phyloP scores from a whole-genome alignment of 2,797 vertebrate genomes.

The Pagetopsis macropterus region DNA sequence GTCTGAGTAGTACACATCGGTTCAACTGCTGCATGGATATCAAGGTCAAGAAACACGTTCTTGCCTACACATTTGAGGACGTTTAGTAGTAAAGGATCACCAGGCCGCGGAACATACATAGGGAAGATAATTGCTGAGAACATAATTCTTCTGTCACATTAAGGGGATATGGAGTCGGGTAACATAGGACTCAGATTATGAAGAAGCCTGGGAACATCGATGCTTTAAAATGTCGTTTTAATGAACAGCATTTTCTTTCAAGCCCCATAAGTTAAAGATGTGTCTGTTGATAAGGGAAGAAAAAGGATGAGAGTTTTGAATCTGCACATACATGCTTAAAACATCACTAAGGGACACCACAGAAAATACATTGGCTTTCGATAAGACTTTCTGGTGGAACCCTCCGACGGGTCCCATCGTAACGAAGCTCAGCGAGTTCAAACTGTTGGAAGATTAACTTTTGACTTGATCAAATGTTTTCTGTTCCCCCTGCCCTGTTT shows the following conservation, averaged over 20 bases:
- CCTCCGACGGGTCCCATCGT: conserved; percentile 6
- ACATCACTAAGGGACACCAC: neutral
- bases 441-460: conserved; percentile 66
- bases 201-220: too few relatives aligned
- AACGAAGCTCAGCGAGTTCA: conserved; percentile 49
- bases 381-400: neutral
- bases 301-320: conserved; percentile 12
- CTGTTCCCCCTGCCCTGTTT: conserved; percentile 55
- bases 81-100: too few relatives aligned
- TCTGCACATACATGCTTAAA: conserved; percentile 7
- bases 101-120: too few relatives aligned
- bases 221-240: neutral
- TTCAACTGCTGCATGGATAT: too few relatives aligned
- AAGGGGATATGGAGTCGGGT: too few relatives aligned
- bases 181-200: too few relatives aligned
- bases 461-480: conserved; percentile 68
- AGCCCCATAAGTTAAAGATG: neutral
- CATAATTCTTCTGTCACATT: too few relatives aligned
- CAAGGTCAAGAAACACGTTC: too few relatives aligned
- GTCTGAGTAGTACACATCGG: too few relatives aligned
- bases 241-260: neutral
- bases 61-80: too few relatives aligned
- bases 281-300: neutral
- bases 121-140: too few relatives aligned
- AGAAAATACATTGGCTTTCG: neutral